Base-by-base conservation (phyloP, 2,888 invertebrate species). In the Ochlodes sylvanus region DNA sequence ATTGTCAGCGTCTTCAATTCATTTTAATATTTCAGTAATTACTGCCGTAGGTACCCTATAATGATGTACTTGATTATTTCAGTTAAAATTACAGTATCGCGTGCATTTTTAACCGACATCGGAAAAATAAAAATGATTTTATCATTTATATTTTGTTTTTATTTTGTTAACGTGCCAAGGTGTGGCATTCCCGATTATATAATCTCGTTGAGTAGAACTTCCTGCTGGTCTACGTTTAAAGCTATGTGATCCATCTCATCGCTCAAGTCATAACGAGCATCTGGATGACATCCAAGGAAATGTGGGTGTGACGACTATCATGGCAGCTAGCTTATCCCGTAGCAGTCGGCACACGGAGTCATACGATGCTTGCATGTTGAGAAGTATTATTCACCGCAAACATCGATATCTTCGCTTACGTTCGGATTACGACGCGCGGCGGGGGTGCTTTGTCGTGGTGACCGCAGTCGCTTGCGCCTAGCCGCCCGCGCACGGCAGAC, bases 321-420 rank as follows among this genome's bases (percentile, higher is more conserved):
- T 65, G 74, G 75, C 72, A 73, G 71, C 72, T 66, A 63, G 54
- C 54, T n/a, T 38, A 38, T 19, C 21, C 58, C 52, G 52, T 56
- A 44, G 27, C 54, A 62, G 68, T 72, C 65, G 57, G 50, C 68
- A 55, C 68, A 70, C 77, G 76, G 79, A 82, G 85, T 86, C 83
- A 83, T 80, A 80, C 82, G 84, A 83, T 81, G 85, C 79, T 79
- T 81, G 78, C 82, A 76, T 80, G 81, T 81, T 77, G 80, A 50
- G 50, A 77, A 79, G 81, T 85, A 85, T 88, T 86, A 85, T 88
- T 87, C 85, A 90, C 91, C 92, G 85, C 93, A 90, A 88, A 89
- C 84, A 91, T 88, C 84, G 87, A 92, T 92, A 91, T 91, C 87
- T 83, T 85, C 80, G 80, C 79, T 81, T 77, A 81, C 82, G 92